These are phyloP conservation scores for Pelodytes ibericus DNA, from an alignment of 2,797 vertebrate species.

Conservation along the genomic window DNA sequence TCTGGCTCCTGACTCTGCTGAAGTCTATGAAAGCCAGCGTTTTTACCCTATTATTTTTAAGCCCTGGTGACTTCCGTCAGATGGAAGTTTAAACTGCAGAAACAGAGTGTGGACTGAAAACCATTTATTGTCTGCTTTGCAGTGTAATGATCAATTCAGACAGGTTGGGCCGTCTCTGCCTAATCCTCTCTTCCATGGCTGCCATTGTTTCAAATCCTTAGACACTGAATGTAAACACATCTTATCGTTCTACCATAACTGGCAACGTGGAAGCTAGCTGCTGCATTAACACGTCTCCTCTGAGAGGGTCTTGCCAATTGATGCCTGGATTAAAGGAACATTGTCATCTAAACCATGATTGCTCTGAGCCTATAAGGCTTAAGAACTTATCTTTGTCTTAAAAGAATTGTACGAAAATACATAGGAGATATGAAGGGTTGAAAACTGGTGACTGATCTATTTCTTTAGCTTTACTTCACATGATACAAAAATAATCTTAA, in stretches of 20 bases:
- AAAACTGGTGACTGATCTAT: no score
- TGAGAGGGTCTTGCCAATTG: slow-evolving; percentile 6
- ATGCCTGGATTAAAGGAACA: neutral
- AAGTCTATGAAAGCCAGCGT: no score
- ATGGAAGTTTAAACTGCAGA: neutral
- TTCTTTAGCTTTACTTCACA: no score
- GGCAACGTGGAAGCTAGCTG: slow-evolving; percentile 26
- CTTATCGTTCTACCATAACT: slow-evolving; percentile 14
- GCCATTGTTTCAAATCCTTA: slow-evolving; percentile 19
- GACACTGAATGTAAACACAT: slow-evolving; percentile 25
- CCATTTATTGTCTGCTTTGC: neutral
- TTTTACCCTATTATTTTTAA: neutral
- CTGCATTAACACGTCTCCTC: slow-evolving; percentile 29
- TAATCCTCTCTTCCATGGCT: slow-evolving; percentile 19
- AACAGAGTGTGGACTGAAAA: neutral
- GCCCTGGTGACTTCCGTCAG: neutral
- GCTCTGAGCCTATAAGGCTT: no score
- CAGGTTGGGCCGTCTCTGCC: neutral
- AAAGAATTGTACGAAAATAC: no score
- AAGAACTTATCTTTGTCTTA: no score
- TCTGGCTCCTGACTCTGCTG: no score
- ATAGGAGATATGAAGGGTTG: no score
- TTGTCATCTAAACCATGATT: no score
- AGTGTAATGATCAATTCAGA: neutral
- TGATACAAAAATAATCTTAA: no score